Percentiles rank a stretch among this genome's conserved stretches.
phyloP scores from a whole-genome alignment of 2,113 vertebrate species.

The Pogonocichla stellata region DNA sequence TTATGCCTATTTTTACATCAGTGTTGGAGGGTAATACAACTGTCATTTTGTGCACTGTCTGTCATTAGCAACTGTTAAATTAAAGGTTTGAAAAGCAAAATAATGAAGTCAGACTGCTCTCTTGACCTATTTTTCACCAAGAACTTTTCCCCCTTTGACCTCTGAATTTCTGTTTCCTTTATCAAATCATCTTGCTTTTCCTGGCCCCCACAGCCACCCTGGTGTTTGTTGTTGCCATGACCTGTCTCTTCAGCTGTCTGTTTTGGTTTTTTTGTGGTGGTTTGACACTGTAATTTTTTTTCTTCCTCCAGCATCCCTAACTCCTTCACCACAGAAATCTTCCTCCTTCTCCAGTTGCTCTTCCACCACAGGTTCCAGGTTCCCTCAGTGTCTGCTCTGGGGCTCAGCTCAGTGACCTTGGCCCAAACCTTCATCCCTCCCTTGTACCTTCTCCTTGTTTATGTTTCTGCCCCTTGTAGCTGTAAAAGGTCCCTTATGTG shows the following conservation, averaged over 20 bases:
- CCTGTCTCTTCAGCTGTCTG: not conserved
- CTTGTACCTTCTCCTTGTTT: not conserved
- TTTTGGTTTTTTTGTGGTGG: not conserved
- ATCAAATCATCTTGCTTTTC: constrained; percentile 2
- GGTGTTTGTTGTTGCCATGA: not conserved
- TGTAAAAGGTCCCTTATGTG: not conserved
- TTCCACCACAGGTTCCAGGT: not conserved
- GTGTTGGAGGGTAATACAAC: constrained; percentile 66
- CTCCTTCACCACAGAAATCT: not conserved
- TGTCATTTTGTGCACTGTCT: constrained; percentile 66
- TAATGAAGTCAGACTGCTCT: constrained; percentile 26
- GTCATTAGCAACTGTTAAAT: constrained; percentile 56
- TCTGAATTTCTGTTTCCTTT: constrained; percentile 21
- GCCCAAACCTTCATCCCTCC: not conserved
- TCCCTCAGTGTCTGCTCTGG: not conserved
- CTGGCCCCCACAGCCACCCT: not conserved
- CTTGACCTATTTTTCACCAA: constrained; percentile 45
- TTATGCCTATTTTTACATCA: constrained; percentile 73
- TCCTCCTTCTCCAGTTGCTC: not conserved
- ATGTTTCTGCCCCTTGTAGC: not conserved
- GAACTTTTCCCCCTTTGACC: constrained; percentile 21
- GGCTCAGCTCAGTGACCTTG: not conserved
- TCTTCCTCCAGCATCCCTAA: not conserved
- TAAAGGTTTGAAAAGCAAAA: constrained; percentile 47
- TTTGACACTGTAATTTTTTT: not conserved